Evolutionary conservation across 2,113 vertebrate genomes (phyloP), one percentile per base, ranked within the genome.

Genomic region (Sceloporus tristichus): DNA sequence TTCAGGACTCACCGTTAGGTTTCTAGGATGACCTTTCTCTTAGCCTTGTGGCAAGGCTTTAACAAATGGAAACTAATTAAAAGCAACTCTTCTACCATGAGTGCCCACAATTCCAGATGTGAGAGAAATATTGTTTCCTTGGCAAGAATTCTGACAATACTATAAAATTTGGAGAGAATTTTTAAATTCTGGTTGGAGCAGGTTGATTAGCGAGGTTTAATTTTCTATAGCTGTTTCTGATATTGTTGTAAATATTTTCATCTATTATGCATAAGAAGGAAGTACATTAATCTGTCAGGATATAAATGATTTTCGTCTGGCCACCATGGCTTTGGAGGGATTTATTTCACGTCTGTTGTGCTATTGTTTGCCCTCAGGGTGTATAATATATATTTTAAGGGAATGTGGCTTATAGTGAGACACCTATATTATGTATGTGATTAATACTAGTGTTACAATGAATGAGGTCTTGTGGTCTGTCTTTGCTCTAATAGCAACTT

Each of bases 401-500:
- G 94, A 96, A 95, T 93, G 90, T 90, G 95, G 96, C 94, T 96
- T 93, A 95, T 95, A 94, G 95, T 93, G 93, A 96, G 96, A 96
- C 95, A 97, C 96, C 97, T 96, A 96, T 97, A 97, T 98, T 98
- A 97, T 97, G 96, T 97, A 91, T 95, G 93, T 97, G 97, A 97
- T 95, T 98, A 97, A 98, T 97, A 96, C 97, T 96, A 96, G 94
- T 88, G 87, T 94, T 96, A 95, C 92, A 95, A 93, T 93, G 95
- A 96, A 96, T 96, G 96, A 96, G 96, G 95, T 96, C 95, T 95
- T 96, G 94, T 91, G 95, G 92, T 96, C 95, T 96, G 96, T 96
- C 96, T 97, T 97, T 95, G 95, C 97, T 98, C 97, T 97, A 93
- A 90, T 91, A 96, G 96, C 90, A 94, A 96, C 97, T 97, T 95